These are phyloP conservation scores for Callipepla californica DNA, from an alignment of 2,113 vertebrate species.

Conservation along the genomic window DNA sequence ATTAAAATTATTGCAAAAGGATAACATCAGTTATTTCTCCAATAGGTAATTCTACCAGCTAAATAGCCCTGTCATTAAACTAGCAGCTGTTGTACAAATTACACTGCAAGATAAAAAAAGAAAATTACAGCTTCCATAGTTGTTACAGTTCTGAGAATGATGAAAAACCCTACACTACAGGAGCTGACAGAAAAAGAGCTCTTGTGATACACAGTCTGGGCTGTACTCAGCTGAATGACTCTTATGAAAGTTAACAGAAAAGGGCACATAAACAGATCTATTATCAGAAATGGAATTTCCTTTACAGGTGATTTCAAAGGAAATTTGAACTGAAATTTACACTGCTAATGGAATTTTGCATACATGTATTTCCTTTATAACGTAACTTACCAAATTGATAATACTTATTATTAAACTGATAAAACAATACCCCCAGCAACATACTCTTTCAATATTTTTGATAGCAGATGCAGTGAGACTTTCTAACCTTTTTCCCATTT, in stretches of 20 bases:
- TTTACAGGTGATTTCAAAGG: neutral
- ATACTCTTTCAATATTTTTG: neutral
- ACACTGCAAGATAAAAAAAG: slow-evolving; percentile 43
- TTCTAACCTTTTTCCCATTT: neutral
- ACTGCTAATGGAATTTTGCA: neutral
- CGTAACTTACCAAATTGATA: neutral
- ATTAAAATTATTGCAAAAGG: slow-evolving; percentile 75
- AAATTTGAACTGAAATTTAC: neutral
- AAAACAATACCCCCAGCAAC: neutral
- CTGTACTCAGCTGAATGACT: neutral
- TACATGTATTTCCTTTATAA: neutral
- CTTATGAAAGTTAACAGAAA: neutral
- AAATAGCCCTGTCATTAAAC: slow-evolving; percentile 74
- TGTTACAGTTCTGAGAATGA: slow-evolving; percentile 7
- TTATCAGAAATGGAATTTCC: neutral
- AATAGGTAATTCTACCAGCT: slow-evolving; percentile 75
- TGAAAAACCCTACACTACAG: neutral
- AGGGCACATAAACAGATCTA: neutral
- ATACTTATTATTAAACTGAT: neutral
- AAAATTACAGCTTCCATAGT: slow-evolving; percentile 24
- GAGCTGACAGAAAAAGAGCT: slow-evolving; percentile 2
- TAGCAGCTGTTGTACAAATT: slow-evolving; percentile 74
- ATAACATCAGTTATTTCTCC: slow-evolving; percentile 73
- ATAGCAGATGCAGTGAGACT: neutral
- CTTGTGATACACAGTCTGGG: neutral